Percentiles rank a stretch among this genome's conserved stretches.
Conservation (phyloP, 1,140 invertebrate species). For the Manduca sexta region DNA sequence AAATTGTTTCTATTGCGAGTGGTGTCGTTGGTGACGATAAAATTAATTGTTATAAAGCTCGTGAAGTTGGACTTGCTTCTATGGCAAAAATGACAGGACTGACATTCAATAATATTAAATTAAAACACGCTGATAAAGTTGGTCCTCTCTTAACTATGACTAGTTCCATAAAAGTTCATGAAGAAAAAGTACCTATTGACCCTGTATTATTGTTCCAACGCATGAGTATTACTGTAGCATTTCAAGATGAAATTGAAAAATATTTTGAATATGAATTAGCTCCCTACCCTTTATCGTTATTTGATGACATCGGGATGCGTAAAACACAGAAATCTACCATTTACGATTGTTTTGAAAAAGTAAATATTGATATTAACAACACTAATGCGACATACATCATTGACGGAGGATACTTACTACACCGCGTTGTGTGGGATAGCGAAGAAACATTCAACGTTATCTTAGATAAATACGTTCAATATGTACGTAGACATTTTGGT, state of each 20-base stretch:
- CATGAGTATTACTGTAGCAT: constrained; percentile 27
- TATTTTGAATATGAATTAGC: constrained; percentile 47
- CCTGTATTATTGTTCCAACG: constrained; percentile 51
- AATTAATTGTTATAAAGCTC: constrained; percentile 54
- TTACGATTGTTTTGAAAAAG: constrained; percentile 34
- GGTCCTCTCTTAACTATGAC: constrained; percentile 36
- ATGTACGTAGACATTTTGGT: constrained; percentile 35
- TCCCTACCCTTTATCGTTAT: constrained; percentile 32
- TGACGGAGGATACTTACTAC: constrained; percentile 39
- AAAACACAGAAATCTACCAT: constrained; percentile 41
- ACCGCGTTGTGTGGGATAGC: constrained; percentile 27
- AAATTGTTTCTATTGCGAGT: constrained; percentile 37
- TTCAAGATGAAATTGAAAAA: constrained; percentile 33
- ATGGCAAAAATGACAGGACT: constrained; percentile 31
- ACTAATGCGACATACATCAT: constrained; percentile 21
- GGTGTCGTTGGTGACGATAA: constrained; percentile 44
- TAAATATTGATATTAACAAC: constrained; percentile 24
- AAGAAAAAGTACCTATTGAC: constrained; percentile 38
- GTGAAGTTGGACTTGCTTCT: constrained; percentile 37
- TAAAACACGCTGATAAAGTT: constrained; percentile 43
- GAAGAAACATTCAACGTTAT: constrained; percentile 41
- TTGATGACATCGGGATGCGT: constrained; percentile 34
- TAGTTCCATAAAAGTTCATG: constrained; percentile 38
- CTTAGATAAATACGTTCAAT: constrained; percentile 26
- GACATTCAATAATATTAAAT: constrained; percentile 44